phyloP scores from a whole-genome alignment of 2,797 vertebrate species.

The Epinephelus coioides region DNA sequence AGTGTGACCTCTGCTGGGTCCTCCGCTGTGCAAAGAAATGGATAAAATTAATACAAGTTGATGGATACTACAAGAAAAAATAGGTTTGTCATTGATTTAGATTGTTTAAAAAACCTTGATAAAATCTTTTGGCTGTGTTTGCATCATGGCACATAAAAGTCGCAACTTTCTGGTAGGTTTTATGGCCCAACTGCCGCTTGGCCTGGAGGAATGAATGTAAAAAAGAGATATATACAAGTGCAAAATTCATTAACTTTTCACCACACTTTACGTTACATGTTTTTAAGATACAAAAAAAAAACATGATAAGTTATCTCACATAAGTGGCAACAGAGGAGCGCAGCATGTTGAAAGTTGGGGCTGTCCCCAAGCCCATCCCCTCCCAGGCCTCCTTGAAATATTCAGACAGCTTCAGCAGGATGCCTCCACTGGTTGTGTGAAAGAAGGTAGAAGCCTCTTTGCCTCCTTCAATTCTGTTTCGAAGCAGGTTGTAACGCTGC shows the following conservation, averaged over 20 bases:
- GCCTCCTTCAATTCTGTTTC: slow-evolving; percentile 1
- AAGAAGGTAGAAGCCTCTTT: slow-evolving; percentile 2
- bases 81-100: too few relatives aligned
- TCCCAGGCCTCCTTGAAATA: slow-evolving; percentile 1
- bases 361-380: neutral
- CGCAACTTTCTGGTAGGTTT: neutral
- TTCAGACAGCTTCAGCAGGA: neutral
- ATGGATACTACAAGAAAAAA: too few relatives aligned
- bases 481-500: slow-evolving; percentile 5
- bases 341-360: slow-evolving; percentile 14
- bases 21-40: too few relatives aligned
- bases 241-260: too few relatives aligned
- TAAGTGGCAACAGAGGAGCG: neutral
- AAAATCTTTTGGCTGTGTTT: too few relatives aligned
- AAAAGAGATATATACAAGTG: too few relatives aligned
- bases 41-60: too few relatives aligned
- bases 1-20: too few relatives aligned
- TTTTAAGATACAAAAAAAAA: too few relatives aligned
- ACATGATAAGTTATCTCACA: neutral
- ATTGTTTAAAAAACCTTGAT: too few relatives aligned
- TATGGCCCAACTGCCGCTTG: neutral
- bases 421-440: neutral
- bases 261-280: too few relatives aligned
- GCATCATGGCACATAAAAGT: neutral
- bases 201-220: too few relatives aligned